These are phyloP conservation scores for Anarsia innoxiella DNA, from an alignment of 2,888 invertebrate species.

Conservation along the genomic window DNA sequence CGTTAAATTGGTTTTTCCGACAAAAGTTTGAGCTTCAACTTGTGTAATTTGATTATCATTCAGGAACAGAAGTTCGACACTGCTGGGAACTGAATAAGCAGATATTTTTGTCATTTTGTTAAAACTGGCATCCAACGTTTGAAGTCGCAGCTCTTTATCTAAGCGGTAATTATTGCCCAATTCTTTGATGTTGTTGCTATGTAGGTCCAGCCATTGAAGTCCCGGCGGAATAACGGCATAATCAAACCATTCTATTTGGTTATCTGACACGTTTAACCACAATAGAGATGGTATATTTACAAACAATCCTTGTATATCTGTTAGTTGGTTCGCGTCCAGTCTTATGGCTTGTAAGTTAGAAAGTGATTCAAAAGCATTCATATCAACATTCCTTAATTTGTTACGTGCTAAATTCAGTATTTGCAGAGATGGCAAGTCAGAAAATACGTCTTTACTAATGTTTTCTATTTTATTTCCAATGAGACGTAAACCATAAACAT, in stretches of 20 bases:
- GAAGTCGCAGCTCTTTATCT: constrained; percentile 82
- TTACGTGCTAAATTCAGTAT: constrained; percentile 93
- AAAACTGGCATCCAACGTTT: constrained; percentile 92
- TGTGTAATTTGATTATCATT: constrained; percentile 91
- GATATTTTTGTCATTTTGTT: constrained; percentile 88
- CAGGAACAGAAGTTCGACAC: constrained; percentile 88
- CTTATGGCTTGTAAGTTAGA: constrained; percentile 89
- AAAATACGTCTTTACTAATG: constrained; percentile 86
- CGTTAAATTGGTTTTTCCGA: constrained; percentile 90
- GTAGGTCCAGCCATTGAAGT: constrained; percentile 92
- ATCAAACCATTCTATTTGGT: constrained; percentile 91
- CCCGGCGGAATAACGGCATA: constrained; percentile 88
- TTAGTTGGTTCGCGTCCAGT: constrained; percentile 88
- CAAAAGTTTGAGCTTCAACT: constrained; percentile 92
- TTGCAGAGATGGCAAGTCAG: constrained; percentile 86
- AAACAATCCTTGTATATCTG: constrained; percentile 88
- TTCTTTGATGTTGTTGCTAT: constrained; percentile 88
- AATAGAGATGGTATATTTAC: constrained; percentile 87
- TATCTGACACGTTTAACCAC: constrained; percentile 94
- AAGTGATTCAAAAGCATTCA: constrained; percentile 86
- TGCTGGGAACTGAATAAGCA: constrained; percentile 85
- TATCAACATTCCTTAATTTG: constrained; percentile 84
- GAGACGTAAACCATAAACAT: constrained; percentile 89
- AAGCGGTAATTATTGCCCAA: constrained; percentile 84
- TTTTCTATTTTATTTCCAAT: constrained; percentile 92